A percentile compares a stretch with the other conserved stretches of the same genome.
Evolutionary conservation across 2,113 vertebrate species (phyloP).

Genomic region (Centropristis striata): DNA sequence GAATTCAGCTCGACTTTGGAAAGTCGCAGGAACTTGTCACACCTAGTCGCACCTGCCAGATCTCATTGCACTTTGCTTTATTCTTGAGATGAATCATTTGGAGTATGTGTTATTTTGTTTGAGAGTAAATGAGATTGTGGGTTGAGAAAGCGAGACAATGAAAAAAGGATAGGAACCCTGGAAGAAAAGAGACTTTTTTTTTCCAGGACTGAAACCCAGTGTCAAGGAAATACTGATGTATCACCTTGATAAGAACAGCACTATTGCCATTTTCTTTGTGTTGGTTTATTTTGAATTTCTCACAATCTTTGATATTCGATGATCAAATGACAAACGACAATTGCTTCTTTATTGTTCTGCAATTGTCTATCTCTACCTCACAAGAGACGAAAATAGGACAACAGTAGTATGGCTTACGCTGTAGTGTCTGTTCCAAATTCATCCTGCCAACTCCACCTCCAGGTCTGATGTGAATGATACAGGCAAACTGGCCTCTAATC

Average conservation of each 20-base stretch:
- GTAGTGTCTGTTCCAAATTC: not conserved
- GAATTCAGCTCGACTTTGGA: slow-evolving; percentile 55
- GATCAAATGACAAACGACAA: slow-evolving; percentile 31
- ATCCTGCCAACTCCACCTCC: slow-evolving; percentile 32
- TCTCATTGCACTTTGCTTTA: slow-evolving; percentile 37
- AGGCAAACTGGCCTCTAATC: slow-evolving; percentile 32
- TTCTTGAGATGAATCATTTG: slow-evolving; percentile 39
- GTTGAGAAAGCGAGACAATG: slow-evolving; percentile 13
- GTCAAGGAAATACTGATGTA: slow-evolving; percentile 32
- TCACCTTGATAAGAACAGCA: slow-evolving; percentile 26
- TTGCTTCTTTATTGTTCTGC: slow-evolving; percentile 4
- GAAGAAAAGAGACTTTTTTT: not conserved
- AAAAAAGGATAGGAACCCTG: slow-evolving; percentile 18
- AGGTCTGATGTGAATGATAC: slow-evolving; percentile 53
- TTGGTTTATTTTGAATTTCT: slow-evolving; percentile 31
- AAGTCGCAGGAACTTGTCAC: slow-evolving; percentile 45
- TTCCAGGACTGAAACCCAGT: slow-evolving; percentile 14
- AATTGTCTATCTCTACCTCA: slow-evolving; percentile 1
- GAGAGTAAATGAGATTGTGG: slow-evolving; percentile 25
- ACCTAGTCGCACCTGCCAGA: slow-evolving; percentile 37
- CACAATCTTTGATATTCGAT: slow-evolving; percentile 21
- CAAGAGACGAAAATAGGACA: slow-evolving; percentile 34
- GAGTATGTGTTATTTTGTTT: slow-evolving; percentile 24
- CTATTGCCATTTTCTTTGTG: not conserved
- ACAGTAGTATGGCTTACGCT: not conserved